Base-by-base conservation (phyloP, 2,797 vertebrate genomes). In the Chloroceryle amazona region DNA sequence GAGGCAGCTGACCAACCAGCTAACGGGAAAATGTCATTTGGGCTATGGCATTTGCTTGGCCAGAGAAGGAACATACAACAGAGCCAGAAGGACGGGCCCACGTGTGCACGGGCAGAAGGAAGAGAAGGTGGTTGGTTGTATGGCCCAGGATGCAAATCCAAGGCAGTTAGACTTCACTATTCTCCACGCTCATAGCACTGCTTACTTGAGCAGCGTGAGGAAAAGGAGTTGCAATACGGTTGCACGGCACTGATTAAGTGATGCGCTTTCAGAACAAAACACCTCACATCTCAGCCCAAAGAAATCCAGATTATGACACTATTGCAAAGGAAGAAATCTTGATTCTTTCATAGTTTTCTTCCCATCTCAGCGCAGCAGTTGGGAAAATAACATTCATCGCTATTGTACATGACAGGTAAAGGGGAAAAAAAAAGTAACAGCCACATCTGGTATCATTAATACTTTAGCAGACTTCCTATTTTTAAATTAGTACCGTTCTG, bases 391-490 rank as follows among this genome's bases (percentile, higher is more conserved):
- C 81, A 70, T 92, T 82, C 67, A 67, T 60, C 0, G n/a, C 84
- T 86, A 84, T 51, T 75, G 75, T 91, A 95, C 79, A 65, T 95
- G 96, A 96, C 95, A 96, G 85, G 86, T 93, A 90, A 73, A 68
- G n/a, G 35, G 19, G 65, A 62, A 94, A 46, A 81, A 65, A 93
- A 84, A 85, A 1, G 31, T 70, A 94, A 92, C 95, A 97, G 85
- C 44, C 93, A 87, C 92, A 96, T 97, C 97, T 97, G 95, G 91
- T 95, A 94, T 97, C 95, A 94, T 97, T 94, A 96, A 97, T 97
- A 94, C 96, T 97, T 95, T 44, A 97, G 93, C 93, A 96, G 95
- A 89, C 61, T 95, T 95, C 81, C 90, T 85, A 94, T 92, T 90
- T 95, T 89, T 93, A 96, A 94, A 96, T 93, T 94, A 91, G 91